Conservation (phyloP, 2,797 vertebrate genomes). For the Sebastes flavidus region DNA sequence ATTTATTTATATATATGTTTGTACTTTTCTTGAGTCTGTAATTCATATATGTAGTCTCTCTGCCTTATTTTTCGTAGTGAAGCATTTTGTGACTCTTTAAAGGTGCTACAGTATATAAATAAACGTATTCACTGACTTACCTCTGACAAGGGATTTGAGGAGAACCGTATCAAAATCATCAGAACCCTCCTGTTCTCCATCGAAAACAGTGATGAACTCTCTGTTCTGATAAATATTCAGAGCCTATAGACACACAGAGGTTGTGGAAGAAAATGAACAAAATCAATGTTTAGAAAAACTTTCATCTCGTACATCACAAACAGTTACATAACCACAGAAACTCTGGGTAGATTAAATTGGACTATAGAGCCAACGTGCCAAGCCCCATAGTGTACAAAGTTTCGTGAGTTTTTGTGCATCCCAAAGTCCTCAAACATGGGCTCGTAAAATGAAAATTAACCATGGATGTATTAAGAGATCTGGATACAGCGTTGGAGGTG, state of each 20-base stretch:
- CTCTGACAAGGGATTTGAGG: conserved; percentile 87
- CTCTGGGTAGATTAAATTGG: background rate
- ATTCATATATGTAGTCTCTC: background rate
- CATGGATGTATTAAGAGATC: no score
- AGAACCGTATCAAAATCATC: conserved; percentile 90
- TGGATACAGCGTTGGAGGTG: no score
- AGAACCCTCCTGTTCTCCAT: conserved; percentile 77
- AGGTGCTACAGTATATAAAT: conserved; percentile 15
- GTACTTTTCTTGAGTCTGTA: no score
- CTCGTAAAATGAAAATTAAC: no score
- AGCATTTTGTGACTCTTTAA: conserved; percentile 28
- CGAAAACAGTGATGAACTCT: conserved; percentile 85
- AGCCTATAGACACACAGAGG: conserved; percentile 65
- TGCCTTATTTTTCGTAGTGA: background rate
- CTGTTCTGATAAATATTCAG: conserved; percentile 83
- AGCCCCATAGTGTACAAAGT: no score
- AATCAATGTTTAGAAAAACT: background rate
- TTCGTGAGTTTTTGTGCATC: no score
- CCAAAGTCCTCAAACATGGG: no score
- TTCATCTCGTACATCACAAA: background rate
- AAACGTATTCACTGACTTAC: conserved; percentile 57
- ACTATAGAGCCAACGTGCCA: no score
- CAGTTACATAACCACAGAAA: background rate
- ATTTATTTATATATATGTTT: no score
- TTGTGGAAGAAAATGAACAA: background rate